phyloP scores from a whole-genome alignment of 2,797 vertebrate species.

The Takifugu rubripes region DNA sequence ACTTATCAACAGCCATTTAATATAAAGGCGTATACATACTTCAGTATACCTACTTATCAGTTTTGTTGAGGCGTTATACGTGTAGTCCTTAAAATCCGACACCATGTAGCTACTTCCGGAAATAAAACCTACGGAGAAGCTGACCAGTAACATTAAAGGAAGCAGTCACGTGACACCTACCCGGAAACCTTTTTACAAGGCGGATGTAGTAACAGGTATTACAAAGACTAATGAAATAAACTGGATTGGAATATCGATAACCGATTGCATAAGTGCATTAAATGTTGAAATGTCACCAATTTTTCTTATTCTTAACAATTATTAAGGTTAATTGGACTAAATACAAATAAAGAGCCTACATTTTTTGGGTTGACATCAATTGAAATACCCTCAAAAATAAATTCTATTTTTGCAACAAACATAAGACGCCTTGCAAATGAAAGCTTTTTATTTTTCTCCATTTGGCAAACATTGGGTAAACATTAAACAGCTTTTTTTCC shows the following conservation, averaged over 20 bases:
- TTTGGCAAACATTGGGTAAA: slow-evolving; percentile 39
- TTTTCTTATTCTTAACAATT: not conserved
- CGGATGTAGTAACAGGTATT: no score
- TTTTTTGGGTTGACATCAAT: not conserved
- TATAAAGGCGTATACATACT: not conserved
- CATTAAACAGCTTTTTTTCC: slow-evolving; percentile 24
- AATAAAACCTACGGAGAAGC: slow-evolving; percentile 57
- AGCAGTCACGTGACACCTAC: slow-evolving; percentile 44
- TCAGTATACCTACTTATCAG: no score
- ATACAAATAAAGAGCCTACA: not conserved
- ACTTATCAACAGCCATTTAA: not conserved
- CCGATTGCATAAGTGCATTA: no score
- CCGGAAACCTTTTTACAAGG: not conserved
- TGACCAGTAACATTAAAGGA: slow-evolving; percentile 44
- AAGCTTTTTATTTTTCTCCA: slow-evolving; percentile 39
- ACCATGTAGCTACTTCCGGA: slow-evolving; percentile 67
- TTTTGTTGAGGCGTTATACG: not conserved
- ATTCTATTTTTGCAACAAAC: no score
- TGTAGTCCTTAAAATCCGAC: slow-evolving; percentile 45
- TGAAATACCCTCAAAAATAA: not conserved
- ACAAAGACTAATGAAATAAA: not conserved
- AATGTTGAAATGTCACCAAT: not conserved
- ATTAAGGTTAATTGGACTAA: not conserved
- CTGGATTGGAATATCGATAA: no score
- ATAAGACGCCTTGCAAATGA: slow-evolving; percentile 6